These are phyloP conservation scores for Eupithecia subumbrata DNA, from an alignment of 2,888 invertebrate genomes.

Conservation along the genomic window DNA sequence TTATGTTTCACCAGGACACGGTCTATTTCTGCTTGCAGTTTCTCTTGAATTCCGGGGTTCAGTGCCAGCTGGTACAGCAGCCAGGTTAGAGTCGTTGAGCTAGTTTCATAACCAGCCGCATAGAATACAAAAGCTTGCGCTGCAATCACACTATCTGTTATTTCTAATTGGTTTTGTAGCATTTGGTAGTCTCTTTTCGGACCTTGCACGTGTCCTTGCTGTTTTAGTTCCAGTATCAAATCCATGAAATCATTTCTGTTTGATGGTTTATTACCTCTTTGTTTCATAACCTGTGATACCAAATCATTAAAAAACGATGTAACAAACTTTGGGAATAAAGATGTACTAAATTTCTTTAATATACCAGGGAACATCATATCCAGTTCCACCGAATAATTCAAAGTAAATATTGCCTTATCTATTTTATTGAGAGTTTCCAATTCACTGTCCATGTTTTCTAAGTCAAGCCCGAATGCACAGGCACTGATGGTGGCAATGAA, in stretches of 20 bases:
- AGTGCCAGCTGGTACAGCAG: constrained; percentile 63
- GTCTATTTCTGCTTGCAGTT: constrained; percentile 59
- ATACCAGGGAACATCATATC: constrained; percentile 61
- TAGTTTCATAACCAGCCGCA: constrained; percentile 74
- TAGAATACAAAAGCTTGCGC: constrained; percentile 76
- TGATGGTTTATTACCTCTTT: constrained; percentile 54
- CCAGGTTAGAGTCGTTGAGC: constrained; percentile 67
- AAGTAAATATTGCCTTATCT: constrained; percentile 41
- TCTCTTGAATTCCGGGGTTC: constrained; percentile 67
- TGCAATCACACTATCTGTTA: constrained; percentile 60
- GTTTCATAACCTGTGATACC: constrained; percentile 47
- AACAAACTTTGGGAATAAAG: constrained; percentile 50
- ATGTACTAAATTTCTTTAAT: constrained; percentile 48
- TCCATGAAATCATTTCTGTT: constrained; percentile 34
- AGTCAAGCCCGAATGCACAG: constrained; percentile 58
- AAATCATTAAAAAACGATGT: constrained; percentile 52
- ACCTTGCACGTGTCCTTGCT: constrained; percentile 49
- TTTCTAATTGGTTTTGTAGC: constrained; percentile 43
- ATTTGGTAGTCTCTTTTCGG: constrained; percentile 40
- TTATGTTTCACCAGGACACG: constrained; percentile 53
- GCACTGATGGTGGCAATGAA: constrained; percentile 57
- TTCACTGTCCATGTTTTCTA: constrained; percentile 48
- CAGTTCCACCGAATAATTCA: constrained; percentile 45
- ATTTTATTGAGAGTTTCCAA: constrained; percentile 39
- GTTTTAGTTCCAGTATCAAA: constrained; percentile 49